phyloP scores from a whole-genome alignment of 2,888 invertebrate genomes.

The Eilema caniola region DNA sequence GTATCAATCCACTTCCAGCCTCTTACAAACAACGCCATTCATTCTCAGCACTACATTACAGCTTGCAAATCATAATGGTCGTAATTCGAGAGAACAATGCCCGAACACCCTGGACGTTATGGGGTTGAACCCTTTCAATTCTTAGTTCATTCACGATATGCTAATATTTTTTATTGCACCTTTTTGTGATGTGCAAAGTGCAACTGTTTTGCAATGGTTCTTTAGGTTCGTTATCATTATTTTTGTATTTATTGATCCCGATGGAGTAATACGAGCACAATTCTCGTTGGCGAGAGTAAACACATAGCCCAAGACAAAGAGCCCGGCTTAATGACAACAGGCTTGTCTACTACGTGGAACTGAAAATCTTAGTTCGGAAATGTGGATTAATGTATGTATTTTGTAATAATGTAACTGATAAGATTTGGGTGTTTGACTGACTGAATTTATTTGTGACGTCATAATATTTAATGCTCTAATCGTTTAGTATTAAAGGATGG shows the following conservation, averaged over 20 bases:
- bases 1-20: constrained; percentile 39
- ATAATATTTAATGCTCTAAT: too few species aligned
- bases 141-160: constrained; percentile 44
- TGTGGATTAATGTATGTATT: too few species aligned
- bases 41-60: constrained; percentile 29
- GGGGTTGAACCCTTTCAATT: constrained; percentile 35
- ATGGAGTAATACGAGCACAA: too few species aligned
- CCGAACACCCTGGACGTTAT: constrained; percentile 31
- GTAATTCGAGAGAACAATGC: constrained; percentile 40
- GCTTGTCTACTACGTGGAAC: too few species aligned
- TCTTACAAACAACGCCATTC: constrained; percentile 28
- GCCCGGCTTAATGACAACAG: too few species aligned
- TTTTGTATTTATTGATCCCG: neutral
- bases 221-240: constrained; percentile 23
- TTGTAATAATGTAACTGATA: too few species aligned
- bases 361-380: too few species aligned
- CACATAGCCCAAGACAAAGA: too few species aligned
- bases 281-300: too few species aligned
- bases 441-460: too few species aligned
- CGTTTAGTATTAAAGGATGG: too few species aligned
- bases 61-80: constrained; percentile 42
- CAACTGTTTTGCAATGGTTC: constrained; percentile 31
- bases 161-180: constrained; percentile 37
- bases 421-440: too few species aligned
- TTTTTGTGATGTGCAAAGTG: constrained; percentile 12